Conservation (phyloP, 2,888 invertebrate genomes). For the Parthenolecanium corni region DNA sequence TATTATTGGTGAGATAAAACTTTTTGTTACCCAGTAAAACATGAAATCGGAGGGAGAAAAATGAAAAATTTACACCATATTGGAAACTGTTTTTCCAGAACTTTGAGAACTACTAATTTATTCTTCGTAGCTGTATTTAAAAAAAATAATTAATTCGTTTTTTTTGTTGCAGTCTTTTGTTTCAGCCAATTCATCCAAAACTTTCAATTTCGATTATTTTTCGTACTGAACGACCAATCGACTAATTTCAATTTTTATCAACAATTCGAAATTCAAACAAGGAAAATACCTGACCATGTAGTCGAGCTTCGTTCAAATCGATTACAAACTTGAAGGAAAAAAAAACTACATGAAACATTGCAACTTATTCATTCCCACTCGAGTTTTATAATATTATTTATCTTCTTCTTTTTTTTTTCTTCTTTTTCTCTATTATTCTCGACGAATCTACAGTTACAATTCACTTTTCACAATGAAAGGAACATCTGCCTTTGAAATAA, state of each 20-base stretch:
- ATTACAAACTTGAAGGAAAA: too few species aligned
- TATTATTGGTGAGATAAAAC: too few species aligned
- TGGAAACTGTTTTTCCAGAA: neutral
- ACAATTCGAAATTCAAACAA: too few species aligned
- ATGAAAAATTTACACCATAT: neutral
- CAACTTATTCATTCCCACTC: neutral
- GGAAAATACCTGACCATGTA: too few species aligned
- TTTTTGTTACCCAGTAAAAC: neutral
- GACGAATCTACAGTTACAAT: neutral
- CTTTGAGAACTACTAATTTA: slow-evolving; percentile 7
- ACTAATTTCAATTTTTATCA: slow-evolving; percentile 23
- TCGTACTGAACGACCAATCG: slow-evolving; percentile 7
- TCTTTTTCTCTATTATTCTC: too few species aligned
- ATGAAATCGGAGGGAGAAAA: too few species aligned
- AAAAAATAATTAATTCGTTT: slow-evolving; percentile 11
- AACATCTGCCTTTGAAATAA: neutral
- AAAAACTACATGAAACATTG: neutral
- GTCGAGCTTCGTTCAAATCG: too few species aligned
- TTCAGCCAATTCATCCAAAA: slow-evolving; percentile 24
- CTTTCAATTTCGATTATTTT: slow-evolving; percentile 19
- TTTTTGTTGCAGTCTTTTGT: slow-evolving; percentile 2
- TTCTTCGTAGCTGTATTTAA: neutral
- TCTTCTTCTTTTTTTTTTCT: neutral
- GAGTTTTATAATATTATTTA: neutral
- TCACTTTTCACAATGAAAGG: neutral